phyloP scores from a whole-genome alignment of 2,888 invertebrate genomes.

The Meloe dianella region DNA sequence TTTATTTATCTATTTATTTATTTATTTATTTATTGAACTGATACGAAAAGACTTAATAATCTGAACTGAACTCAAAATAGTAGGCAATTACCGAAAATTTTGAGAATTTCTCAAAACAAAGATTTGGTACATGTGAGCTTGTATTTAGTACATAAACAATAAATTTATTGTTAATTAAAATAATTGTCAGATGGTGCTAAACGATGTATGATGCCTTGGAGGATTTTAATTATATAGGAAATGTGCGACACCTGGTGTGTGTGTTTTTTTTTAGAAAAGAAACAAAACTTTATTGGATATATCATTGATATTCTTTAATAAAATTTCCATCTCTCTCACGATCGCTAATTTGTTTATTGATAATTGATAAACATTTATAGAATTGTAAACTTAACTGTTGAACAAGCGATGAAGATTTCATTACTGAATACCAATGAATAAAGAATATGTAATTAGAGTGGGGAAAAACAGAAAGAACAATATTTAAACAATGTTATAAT shows the following conservation, averaged over 20 bases:
- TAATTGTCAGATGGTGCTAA: conserved; percentile 59
- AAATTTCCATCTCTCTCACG: neutral
- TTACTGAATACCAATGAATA: neutral
- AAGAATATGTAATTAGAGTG: neutral
- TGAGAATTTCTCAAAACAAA: conserved; percentile 39
- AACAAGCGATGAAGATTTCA: neutral
- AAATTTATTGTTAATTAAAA: conserved; percentile 57
- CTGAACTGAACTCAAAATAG: conserved; percentile 44
- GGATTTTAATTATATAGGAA: conserved; percentile 40
- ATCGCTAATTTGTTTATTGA: neutral
- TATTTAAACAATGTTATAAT: neutral
- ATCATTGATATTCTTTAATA: neutral
- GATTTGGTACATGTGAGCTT: conserved; percentile 46
- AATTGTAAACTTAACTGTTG: neutral
- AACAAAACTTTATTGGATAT: neutral
- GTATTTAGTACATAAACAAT: conserved; percentile 50
- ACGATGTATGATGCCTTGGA: conserved; percentile 56
- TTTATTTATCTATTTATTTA: too few relatives aligned
- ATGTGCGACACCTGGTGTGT: conserved; percentile 45
- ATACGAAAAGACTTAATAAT: neutral
- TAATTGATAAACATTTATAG: neutral
- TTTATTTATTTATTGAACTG: neutral
- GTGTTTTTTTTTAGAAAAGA: conserved; percentile 15
- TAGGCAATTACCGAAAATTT: conserved; percentile 32
- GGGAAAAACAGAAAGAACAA: neutral